Conservation (phyloP, 2,113 vertebrate species). For the Hippocampus comes region DNA sequence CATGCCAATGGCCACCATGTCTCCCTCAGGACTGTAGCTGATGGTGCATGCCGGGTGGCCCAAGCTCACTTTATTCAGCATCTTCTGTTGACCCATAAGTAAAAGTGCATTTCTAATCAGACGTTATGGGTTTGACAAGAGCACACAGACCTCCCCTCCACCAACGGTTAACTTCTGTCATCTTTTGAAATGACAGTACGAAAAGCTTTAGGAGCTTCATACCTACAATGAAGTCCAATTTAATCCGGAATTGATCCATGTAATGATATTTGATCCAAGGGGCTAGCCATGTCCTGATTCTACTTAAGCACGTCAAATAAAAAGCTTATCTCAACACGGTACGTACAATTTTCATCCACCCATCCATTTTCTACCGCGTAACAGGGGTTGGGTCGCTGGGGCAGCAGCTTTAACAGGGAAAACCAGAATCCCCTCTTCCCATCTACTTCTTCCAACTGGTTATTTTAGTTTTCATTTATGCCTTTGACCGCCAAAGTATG, state of each 20-base stretch:
- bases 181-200: background rate
- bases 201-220: background rate
- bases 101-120: slow-evolving; percentile 4
- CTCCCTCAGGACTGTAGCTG: slow-evolving; percentile 91
- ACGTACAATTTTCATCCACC: background rate
- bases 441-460: no score
- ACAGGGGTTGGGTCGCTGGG: no score
- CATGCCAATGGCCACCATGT: slow-evolving; percentile 98
- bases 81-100: slow-evolving; percentile 81
- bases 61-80: slow-evolving; percentile 94
- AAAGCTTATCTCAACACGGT: background rate
- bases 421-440: no score
- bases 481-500: background rate
- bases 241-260: background rate
- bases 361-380: no score
- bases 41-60: slow-evolving; percentile 88
- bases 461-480: no score
- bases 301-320: background rate
- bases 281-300: background rate
- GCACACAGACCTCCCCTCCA: no score
- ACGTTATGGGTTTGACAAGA: background rate
- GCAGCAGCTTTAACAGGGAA: no score
- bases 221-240: background rate
- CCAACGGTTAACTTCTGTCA: background rate
- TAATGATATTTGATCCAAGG: no score